These are phyloP conservation scores for Diaprepes abbreviatus DNA, from an alignment of 2,888 invertebrate genomes.

Conservation along the genomic window DNA sequence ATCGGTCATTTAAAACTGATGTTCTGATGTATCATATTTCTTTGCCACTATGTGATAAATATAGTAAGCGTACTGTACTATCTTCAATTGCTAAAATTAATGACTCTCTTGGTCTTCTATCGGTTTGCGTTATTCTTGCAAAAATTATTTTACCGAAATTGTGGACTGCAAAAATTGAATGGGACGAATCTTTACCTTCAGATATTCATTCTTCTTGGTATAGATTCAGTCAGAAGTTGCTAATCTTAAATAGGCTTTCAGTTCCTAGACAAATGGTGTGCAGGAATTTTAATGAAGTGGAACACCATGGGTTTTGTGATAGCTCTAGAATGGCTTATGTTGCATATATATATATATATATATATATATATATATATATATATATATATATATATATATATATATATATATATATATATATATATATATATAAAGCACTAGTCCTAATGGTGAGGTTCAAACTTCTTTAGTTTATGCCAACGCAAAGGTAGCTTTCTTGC, in stretches of 20 bases:
- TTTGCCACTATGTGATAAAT: not conserved
- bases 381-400: no score
- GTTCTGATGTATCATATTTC: constrained; percentile 29
- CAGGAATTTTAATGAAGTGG: not conserved
- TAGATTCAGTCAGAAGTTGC: not conserved
- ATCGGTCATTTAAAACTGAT: constrained; percentile 32
- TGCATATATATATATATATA: no score
- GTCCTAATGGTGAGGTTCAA: no score
- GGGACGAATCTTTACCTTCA: constrained; percentile 20
- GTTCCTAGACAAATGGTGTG: not conserved
- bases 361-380: no score
- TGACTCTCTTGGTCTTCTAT: no score
- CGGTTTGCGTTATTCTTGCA: constrained; percentile 25
- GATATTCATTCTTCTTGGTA: no score
- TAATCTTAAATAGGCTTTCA: not conserved
- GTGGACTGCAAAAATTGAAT: constrained; percentile 31
- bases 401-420: no score
- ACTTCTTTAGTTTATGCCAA: constrained; percentile 16
- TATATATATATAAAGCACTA: no score
- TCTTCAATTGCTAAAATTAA: constrained; percentile 24
- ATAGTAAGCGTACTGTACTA: constrained; percentile 39
- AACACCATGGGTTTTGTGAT: no score
- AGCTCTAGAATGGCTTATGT: no score
- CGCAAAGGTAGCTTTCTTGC: constrained; percentile 26
- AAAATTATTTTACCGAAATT: constrained; percentile 41